Evolutionary conservation across 2,888 invertebrate species (phyloP).

Genomic region (Orthosia gothica): DNA sequence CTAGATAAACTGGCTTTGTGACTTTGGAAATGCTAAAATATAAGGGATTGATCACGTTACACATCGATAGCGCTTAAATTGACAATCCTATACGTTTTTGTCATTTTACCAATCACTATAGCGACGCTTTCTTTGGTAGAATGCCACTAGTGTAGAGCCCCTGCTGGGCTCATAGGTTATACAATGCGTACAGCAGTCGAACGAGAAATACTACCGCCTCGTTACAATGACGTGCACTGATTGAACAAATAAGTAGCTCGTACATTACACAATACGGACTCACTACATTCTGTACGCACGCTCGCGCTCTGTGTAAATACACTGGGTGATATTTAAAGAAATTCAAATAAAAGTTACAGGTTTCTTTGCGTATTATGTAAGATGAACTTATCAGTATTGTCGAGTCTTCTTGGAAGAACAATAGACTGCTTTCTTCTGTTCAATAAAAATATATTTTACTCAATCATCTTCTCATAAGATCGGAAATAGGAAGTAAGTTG

Average conservation of each 20-base stretch:
- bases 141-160: too few species aligned
- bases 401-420: neutral
- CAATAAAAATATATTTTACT: neutral
- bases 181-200: slow-evolving; percentile 41
- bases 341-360: neutral
- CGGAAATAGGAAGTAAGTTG: neutral
- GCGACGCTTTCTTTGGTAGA: too few species aligned
- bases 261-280: slow-evolving; percentile 71
- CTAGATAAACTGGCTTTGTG: too few species aligned
- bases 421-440: neutral
- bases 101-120: too few species aligned
- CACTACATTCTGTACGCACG: slow-evolving; percentile 65
- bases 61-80: too few species aligned
- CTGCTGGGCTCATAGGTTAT: neutral
- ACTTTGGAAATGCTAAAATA: too few species aligned
- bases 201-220: slow-evolving; percentile 48
- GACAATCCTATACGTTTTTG: too few species aligned
- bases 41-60: too few species aligned
- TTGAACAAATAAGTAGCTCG: slow-evolving; percentile 74
- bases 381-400: neutral
- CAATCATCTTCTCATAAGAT: neutral
- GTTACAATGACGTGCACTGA: slow-evolving; percentile 68
- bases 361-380: too few species aligned
- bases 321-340: slow-evolving; percentile 63
- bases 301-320: slow-evolving; percentile 55